Conservation (phyloP, 2,113 vertebrate genomes). For the Romanogobio albipinnatus region DNA sequence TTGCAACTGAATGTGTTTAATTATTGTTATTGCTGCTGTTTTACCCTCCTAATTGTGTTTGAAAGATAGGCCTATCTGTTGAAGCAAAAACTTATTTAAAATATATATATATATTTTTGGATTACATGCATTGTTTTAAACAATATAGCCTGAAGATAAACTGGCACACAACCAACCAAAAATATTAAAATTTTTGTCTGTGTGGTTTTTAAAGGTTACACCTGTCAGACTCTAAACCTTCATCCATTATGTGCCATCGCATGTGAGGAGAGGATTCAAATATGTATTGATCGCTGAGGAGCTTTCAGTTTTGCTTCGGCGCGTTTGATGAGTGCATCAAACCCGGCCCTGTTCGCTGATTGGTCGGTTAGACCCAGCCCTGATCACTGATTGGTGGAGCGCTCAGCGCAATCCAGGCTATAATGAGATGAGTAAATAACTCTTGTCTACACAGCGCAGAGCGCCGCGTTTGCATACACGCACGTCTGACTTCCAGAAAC, state of each 20-base stretch:
- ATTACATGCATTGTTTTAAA: background rate
- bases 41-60: background rate
- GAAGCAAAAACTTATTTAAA: too few relatives aligned
- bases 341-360: conserved; percentile 74
- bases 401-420: conserved; percentile 73
- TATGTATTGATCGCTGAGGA: background rate
- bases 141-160: background rate
- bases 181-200: background rate
- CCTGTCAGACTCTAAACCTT: conserved; percentile 10
- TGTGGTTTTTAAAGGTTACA: conserved; percentile 10
- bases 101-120: background rate
- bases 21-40: background rate
- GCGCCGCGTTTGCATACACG: background rate
- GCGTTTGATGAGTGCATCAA: conserved; percentile 70
- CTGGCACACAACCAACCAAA: background rate
- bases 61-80: too few relatives aligned
- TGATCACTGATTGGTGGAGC: conserved; percentile 72
- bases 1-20: background rate
- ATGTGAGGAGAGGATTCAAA: background rate
- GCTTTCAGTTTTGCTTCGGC: conserved; percentile 53
- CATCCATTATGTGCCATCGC: conserved; percentile 5
- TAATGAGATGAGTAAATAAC: conserved; percentile 80
- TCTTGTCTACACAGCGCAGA: conserved; percentile 58
- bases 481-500: background rate
- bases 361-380: conserved; percentile 77